Conservation (phyloP, 2,113 vertebrate species). For the Glareola pratincola region DNA sequence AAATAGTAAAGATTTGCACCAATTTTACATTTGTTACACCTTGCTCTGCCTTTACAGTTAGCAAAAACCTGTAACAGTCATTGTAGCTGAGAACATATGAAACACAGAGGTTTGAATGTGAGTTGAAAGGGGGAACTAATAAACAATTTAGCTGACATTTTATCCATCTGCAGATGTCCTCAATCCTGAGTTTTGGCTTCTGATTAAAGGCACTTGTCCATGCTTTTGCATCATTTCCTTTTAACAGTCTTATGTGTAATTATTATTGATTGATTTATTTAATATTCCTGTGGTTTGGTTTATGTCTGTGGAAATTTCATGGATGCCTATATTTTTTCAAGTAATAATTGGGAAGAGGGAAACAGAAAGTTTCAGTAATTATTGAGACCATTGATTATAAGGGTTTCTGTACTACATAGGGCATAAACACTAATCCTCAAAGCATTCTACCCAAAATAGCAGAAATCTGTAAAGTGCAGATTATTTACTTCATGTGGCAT, state of each 20-base stretch:
- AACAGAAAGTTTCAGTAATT: background rate
- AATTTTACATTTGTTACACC: background rate
- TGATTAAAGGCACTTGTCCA: background rate
- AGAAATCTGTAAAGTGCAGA: background rate
- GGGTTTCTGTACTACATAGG: background rate
- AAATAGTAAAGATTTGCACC: background rate
- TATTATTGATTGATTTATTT: background rate
- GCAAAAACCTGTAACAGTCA: background rate
- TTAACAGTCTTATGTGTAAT: background rate
- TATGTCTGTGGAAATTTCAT: background rate
- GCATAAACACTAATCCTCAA: slow-evolving; percentile 43
- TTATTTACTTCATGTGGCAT: background rate
- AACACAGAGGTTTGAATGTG: background rate
- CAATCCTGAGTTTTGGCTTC: background rate
- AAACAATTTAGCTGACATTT: background rate
- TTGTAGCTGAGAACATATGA: background rate
- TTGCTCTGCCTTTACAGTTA: background rate
- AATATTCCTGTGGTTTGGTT: background rate
- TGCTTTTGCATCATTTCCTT: background rate
- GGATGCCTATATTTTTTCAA: background rate
- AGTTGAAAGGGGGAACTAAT: background rate
- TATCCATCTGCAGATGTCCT: background rate
- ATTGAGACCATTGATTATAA: background rate
- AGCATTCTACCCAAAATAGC: background rate
- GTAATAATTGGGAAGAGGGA: background rate